A percentile compares a stretch with the other conserved stretches of the same genome.
phyloP scores from a whole-genome alignment of 1,140 invertebrate genomes.

The Whitmania pigra region DNA sequence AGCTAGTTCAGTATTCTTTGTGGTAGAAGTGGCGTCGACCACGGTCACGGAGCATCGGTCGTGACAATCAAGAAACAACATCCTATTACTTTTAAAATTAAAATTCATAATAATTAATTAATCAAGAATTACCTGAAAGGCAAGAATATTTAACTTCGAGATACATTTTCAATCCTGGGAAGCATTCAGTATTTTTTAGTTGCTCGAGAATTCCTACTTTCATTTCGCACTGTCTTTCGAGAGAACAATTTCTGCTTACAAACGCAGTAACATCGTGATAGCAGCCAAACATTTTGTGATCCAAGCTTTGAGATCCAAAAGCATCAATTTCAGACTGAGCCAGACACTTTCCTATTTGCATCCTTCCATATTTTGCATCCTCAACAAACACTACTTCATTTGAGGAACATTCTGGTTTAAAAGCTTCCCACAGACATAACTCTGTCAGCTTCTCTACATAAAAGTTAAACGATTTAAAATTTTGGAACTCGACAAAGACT shows the following conservation, averaged over 20 bases:
- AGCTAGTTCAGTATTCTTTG: too few species aligned
- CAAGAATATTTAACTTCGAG: background rate
- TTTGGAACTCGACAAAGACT: too few species aligned
- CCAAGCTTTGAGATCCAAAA: background rate
- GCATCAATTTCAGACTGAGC: background rate
- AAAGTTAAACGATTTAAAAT: too few species aligned
- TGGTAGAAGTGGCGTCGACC: too few species aligned
- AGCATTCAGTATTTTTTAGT: background rate
- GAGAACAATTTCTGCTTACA: background rate
- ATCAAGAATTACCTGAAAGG: background rate
- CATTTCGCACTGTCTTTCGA: background rate
- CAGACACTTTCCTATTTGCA: conserved; percentile 11
- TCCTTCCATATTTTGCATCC: conserved; percentile 10
- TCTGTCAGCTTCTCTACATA: background rate
- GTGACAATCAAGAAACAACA: too few species aligned
- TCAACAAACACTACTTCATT: conserved; percentile 11
- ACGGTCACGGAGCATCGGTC: too few species aligned
- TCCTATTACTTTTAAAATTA: too few species aligned
- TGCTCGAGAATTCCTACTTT: background rate
- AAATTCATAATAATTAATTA: background rate
- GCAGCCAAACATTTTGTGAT: background rate
- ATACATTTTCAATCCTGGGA: background rate
- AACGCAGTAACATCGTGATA: background rate
- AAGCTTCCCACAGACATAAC: background rate
- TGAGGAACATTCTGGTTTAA: background rate